Evolutionary conservation across 2,113 vertebrate species (phyloP).

Genomic region (Phyllostomus discolor): DNA sequence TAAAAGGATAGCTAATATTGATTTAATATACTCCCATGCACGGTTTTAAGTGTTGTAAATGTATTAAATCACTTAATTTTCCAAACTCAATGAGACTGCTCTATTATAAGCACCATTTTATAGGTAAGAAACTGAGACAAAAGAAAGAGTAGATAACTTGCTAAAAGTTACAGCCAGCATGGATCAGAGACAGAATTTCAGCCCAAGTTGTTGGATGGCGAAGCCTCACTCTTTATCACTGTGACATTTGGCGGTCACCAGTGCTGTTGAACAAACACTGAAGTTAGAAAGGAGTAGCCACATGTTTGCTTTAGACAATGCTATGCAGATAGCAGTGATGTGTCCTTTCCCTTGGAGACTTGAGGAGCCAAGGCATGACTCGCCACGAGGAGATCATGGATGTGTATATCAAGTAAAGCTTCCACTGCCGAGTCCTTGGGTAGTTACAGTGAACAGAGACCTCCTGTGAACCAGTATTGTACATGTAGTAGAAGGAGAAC

Average conservation of each 20-base stretch:
- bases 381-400: neutral
- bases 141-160: neutral
- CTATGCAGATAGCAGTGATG: neutral
- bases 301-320: neutral
- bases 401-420: neutral
- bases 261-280: neutral
- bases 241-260: neutral
- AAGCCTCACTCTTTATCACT: neutral
- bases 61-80: neutral
- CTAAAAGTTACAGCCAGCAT: neutral
- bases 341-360: neutral
- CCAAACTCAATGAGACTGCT: neutral
- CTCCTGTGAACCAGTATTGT: neutral
- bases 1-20: neutral
- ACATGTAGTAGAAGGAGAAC: neutral
- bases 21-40: neutral
- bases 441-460: neutral
- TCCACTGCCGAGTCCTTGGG: neutral
- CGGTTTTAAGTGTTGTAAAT: neutral
- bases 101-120: neutral
- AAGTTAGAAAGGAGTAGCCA: neutral
- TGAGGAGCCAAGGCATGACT: neutral
- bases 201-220: neutral
- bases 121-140: neutral
- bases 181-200: neutral